Conservation (phyloP, 92 coral and sea anemone species). For the Scolanthus callimorphus region DNA sequence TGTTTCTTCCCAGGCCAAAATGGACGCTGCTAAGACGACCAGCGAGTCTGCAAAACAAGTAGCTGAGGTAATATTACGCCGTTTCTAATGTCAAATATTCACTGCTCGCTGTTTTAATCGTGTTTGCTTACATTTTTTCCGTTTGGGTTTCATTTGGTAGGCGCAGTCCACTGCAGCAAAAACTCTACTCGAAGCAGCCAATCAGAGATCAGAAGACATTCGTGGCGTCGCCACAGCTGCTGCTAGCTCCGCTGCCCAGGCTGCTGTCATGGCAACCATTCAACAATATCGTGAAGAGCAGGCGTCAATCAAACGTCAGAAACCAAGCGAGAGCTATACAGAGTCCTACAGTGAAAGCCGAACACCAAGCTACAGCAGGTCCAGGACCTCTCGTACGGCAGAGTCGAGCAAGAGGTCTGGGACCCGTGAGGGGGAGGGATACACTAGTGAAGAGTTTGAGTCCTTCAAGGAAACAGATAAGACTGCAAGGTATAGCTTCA, state of each 20-base stretch:
- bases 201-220: constrained; percentile 59
- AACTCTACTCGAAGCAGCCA: constrained; percentile 63
- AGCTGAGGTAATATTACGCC: constrained; percentile 92
- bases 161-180: constrained; percentile 79
- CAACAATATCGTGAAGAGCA: constrained; percentile 59
- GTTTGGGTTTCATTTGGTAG: too few relatives aligned
- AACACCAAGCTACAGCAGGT: constrained; percentile 58
- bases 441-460: constrained; percentile 85
- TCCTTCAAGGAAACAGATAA: constrained; percentile 57
- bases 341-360: constrained; percentile 45
- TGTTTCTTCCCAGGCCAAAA: constrained; percentile 70
- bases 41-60: constrained; percentile 75
- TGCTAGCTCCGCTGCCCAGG: constrained; percentile 88
- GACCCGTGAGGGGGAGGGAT: constrained; percentile 56
- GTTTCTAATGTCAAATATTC: too few relatives aligned
- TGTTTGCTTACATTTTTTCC: too few relatives aligned
- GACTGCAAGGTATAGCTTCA: constrained; percentile 47
- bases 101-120: too few relatives aligned
- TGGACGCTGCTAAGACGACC: constrained; percentile 78
- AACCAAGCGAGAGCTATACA: constrained; percentile 33
- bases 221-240: constrained; percentile 65
- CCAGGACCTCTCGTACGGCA: constrained; percentile 7
- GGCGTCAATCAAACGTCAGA: constrained; percentile 37
- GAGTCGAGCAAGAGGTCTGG: background rate
- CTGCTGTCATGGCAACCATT: constrained; percentile 75